These are phyloP conservation scores for Caenorhabditis macrosperma DNA, from an alignment of 2,888 invertebrate genomes.

Conservation along the genomic window DNA sequence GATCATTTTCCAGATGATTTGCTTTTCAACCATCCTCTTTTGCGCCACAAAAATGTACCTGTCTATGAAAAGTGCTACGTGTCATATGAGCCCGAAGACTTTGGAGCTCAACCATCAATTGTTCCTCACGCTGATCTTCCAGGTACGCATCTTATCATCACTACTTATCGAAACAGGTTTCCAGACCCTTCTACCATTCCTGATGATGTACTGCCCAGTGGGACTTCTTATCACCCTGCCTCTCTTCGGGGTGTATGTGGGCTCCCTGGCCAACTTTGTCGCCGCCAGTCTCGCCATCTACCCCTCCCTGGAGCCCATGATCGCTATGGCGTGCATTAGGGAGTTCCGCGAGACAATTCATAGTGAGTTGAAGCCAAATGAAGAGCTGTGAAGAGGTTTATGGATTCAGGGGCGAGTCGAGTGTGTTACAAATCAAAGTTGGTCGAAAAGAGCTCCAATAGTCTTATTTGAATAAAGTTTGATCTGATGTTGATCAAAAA, in stretches of 20 bases:
- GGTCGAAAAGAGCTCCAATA: no score
- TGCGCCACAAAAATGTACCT: not conserved
- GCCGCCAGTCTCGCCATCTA: conserved; percentile 2
- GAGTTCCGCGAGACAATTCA: conserved; percentile 10
- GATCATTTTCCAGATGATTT: no score
- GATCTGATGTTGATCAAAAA: no score
- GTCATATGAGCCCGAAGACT: not conserved
- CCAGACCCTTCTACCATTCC: conserved; percentile 28
- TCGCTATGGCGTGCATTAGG: conserved; percentile 12
- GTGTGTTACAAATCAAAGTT: no score
- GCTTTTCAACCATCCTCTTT: not conserved
- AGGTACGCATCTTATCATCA: not conserved
- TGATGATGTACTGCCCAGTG: conserved; percentile 12
- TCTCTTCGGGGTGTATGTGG: not conserved
- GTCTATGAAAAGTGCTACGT: not conserved
- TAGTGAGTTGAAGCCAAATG: no score
- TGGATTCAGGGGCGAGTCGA: no score
- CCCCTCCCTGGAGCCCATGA: conserved; percentile 11
- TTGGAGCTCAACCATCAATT: not conserved
- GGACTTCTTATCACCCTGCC: not conserved
- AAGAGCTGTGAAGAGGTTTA: no score
- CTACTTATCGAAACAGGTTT: no score
- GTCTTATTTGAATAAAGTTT: no score
- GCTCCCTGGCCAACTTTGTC: not conserved
- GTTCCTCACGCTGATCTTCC: conserved; percentile 3